These are phyloP conservation scores for Dromococcyx pavoninus DNA, from an alignment of 2,797 vertebrate species.

Conservation along the genomic window DNA sequence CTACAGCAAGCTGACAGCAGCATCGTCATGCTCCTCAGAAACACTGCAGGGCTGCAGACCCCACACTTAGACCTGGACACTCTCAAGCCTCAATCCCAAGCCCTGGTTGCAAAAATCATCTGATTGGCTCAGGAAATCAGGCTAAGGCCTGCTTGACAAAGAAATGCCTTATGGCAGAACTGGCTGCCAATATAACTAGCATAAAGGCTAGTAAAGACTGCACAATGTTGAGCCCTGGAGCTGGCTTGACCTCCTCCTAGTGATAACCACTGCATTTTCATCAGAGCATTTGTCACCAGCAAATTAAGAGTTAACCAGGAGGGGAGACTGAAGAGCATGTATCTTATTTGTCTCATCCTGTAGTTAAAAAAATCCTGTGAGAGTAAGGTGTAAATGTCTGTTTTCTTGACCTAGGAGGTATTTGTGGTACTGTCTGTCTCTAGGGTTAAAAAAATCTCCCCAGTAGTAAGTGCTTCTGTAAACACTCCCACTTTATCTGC, in stretches of 20 bases:
- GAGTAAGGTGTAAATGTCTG: background rate
- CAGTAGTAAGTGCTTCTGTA: conserved; percentile 9
- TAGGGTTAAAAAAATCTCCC: conserved; percentile 32
- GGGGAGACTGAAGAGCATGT: background rate
- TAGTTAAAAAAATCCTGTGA: background rate
- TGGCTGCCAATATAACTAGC: background rate
- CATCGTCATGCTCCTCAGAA: background rate
- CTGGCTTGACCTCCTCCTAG: background rate
- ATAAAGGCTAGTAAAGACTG: background rate
- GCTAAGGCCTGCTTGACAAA: background rate
- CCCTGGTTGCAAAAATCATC: background rate
- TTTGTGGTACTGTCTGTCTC: background rate
- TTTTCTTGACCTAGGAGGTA: background rate
- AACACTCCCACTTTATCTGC: conserved; percentile 44
- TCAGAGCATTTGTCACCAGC: background rate
- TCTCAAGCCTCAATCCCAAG: background rate
- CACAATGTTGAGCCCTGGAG: background rate
- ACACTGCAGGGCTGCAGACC: background rate
- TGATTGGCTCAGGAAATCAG: background rate
- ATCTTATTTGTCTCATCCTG: background rate
- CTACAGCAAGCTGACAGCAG: background rate
- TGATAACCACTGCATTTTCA: background rate
- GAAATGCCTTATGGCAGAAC: background rate
- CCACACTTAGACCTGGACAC: background rate
- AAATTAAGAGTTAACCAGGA: background rate